Conservation (phyloP, 2,797 vertebrate genomes). For the Dendrocincla fuliginosa region DNA sequence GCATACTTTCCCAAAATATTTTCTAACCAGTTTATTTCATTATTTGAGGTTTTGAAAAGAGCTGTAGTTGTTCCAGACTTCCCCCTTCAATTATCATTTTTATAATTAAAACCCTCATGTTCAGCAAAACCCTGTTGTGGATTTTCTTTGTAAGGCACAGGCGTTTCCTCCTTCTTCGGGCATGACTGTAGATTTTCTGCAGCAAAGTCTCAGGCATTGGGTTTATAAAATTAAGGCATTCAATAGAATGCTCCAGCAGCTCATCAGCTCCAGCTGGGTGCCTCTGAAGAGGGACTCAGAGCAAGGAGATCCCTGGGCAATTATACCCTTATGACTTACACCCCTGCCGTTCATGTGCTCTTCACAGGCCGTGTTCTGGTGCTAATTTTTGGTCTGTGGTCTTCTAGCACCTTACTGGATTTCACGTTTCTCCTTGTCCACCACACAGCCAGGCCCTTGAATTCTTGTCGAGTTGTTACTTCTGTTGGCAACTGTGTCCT, state of each 20-base stretch:
- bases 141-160: neutral
- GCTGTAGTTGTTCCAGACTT: neutral
- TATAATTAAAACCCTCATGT: fast-evolving
- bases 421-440: neutral
- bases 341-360: fast-evolving
- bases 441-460: neutral
- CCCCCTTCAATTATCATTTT: neutral
- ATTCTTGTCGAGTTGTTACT: neutral
- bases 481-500: neutral
- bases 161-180: neutral
- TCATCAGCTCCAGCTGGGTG: neutral
- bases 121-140: neutral
- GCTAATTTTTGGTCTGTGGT: neutral
- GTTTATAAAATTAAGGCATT: neutral
- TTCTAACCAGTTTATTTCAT: neutral
- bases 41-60: neutral
- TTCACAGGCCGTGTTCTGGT: neutral
- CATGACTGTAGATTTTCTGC: fast-evolving
- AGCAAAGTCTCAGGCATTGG: neutral
- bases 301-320: neutral
- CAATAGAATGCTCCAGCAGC: neutral
- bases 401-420: neutral
- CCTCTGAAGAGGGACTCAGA: neutral
- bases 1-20: neutral
- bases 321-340: neutral